Evolutionary conservation across 1,140 invertebrate species (phyloP).

Genomic region (Dendrolimus kikuchii): DNA sequence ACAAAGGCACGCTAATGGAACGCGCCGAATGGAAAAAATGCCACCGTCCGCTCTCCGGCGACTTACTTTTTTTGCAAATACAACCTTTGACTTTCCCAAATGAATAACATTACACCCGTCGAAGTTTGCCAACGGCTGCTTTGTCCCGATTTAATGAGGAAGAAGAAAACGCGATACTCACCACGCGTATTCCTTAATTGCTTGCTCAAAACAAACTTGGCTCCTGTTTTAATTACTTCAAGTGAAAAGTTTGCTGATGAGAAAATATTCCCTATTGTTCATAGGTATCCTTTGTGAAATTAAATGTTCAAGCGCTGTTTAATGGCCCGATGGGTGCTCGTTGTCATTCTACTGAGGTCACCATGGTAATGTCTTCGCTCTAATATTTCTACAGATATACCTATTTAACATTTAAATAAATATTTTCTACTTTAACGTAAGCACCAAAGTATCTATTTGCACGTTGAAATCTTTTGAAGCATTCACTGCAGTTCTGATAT

Average conservation of each 20-base stretch:
- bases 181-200: slow-evolving; percentile 33
- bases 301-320: too few relatives aligned
- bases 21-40: slow-evolving; percentile 71
- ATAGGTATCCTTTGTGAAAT: too few relatives aligned
- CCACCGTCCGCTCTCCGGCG: slow-evolving; percentile 68
- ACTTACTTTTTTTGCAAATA: slow-evolving; percentile 67
- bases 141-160: slow-evolving; percentile 65
- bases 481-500: too few relatives aligned
- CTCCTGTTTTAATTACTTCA: slow-evolving; percentile 31
- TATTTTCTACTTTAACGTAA: too few relatives aligned
- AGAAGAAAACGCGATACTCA: slow-evolving; percentile 42
- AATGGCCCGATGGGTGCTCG: too few relatives aligned
- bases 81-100: slow-evolving; percentile 69
- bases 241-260: slow-evolving; percentile 25
- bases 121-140: slow-evolving; percentile 52
- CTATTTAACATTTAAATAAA: too few relatives aligned
- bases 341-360: too few relatives aligned
- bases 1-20: slow-evolving; percentile 72
- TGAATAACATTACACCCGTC: slow-evolving; percentile 66
- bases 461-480: too few relatives aligned
- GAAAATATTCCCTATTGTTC: slow-evolving; percentile 16
- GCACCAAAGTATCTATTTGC: too few relatives aligned
- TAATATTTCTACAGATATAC: too few relatives aligned
- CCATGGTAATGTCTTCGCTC: too few relatives aligned
- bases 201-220: slow-evolving; percentile 35